phyloP scores from a whole-genome alignment of 2,888 invertebrate species.

The Orthosia incerta region DNA sequence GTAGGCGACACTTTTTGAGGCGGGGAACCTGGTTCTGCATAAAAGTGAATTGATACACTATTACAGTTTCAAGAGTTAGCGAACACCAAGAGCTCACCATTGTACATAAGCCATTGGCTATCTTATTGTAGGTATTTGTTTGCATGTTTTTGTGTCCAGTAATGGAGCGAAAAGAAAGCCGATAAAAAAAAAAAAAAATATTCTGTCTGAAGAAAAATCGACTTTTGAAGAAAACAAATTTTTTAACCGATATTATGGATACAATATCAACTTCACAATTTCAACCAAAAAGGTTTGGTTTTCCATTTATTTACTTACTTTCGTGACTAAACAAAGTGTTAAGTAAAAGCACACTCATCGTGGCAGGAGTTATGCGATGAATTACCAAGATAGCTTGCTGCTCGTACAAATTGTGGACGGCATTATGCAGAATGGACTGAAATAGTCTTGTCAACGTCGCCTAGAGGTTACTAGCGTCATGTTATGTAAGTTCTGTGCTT shows the following conservation, averaged over 20 bases:
- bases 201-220: not conserved
- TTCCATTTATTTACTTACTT: slow-evolving; percentile 2
- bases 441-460: slow-evolving; percentile 44
- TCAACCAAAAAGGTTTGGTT: not conserved
- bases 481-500: slow-evolving; percentile 23
- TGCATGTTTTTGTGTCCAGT: too few relatives aligned
- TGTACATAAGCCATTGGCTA: too few relatives aligned
- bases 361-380: slow-evolving; percentile 35
- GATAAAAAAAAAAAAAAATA: too few relatives aligned
- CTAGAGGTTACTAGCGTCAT: slow-evolving; percentile 42
- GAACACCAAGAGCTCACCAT: not conserved
- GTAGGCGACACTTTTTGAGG: not conserved
- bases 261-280: not conserved
- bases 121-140: too few relatives aligned
- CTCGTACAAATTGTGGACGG: slow-evolving; percentile 28
- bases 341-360: slow-evolving; percentile 21
- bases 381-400: slow-evolving; percentile 36
- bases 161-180: too few relatives aligned
- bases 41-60: not conserved
- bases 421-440: slow-evolving; percentile 43
- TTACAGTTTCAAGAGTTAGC: not conserved
- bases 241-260: not conserved
- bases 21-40: not conserved
- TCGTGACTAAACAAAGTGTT: slow-evolving; percentile 35
- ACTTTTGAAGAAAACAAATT: not conserved